These are phyloP conservation scores for Urechis unicinctus DNA, from an alignment of 2,888 invertebrate genomes.

Conservation along the genomic window DNA sequence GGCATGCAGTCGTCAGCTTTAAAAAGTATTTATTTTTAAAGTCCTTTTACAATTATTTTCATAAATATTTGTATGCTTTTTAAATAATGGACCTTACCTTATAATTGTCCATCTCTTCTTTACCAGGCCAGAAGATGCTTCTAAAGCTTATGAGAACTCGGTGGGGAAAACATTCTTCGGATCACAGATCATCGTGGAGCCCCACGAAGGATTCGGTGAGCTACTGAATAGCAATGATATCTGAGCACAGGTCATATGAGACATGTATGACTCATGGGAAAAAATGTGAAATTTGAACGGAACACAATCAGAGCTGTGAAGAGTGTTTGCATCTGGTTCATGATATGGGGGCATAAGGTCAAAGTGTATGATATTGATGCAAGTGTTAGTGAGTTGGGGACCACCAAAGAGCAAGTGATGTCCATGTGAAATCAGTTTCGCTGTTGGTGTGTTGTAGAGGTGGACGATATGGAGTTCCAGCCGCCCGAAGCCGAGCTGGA, in stretches of 20 bases:
- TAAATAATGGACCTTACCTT: no score
- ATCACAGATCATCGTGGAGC: slow-evolving; percentile 89
- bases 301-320: no score
- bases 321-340: no score
- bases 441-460: slow-evolving; percentile 32
- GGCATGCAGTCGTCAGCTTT: slow-evolving; percentile 91
- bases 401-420: not conserved
- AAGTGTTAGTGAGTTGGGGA: no score
- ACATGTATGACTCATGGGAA: no score
- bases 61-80: no score
- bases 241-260: not conserved
- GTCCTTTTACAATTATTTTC: not conserved
- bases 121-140: slow-evolving; percentile 81
- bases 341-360: no score
- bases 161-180: slow-evolving; percentile 96
- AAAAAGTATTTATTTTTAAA: slow-evolving; percentile 61
- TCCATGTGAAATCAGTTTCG: not conserved
- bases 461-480: slow-evolving; percentile 40
- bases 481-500: slow-evolving; percentile 77
- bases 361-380: no score
- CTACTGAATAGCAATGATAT: no score
- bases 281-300: no score
- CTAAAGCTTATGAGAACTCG: slow-evolving; percentile 89
- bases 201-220: slow-evolving; percentile 72
- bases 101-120: no score